phyloP scores from a whole-genome alignment of 2,888 invertebrate species.

The Lymantria dispar region DNA sequence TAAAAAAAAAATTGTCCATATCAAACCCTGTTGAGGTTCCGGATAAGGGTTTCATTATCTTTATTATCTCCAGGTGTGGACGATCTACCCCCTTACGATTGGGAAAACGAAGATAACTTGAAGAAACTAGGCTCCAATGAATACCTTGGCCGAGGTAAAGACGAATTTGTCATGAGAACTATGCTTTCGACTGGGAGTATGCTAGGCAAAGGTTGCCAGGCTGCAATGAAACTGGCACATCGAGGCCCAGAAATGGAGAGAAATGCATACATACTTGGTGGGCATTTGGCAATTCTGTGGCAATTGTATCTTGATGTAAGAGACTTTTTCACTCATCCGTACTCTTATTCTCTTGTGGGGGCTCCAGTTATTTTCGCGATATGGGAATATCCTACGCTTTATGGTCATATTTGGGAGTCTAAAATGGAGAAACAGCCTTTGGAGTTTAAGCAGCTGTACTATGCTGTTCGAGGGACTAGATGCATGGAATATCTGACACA shows the following conservation, averaged over 20 bases:
- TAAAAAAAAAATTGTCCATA: too few relatives aligned
- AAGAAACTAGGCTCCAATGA: constrained; percentile 62
- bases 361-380: constrained; percentile 63
- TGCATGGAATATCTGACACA: constrained; percentile 60
- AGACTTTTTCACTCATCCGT: constrained; percentile 69
- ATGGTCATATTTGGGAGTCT: constrained; percentile 57
- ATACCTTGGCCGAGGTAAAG: constrained; percentile 64
- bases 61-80: constrained; percentile 41
- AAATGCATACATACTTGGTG: constrained; percentile 65
- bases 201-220: constrained; percentile 71
- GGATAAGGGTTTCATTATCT: neutral
- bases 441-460: constrained; percentile 62
- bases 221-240: constrained; percentile 65
- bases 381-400: constrained; percentile 72
- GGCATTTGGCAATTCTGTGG: constrained; percentile 70
- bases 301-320: constrained; percentile 69
- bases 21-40: neutral
- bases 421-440: constrained; percentile 54
- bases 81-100: constrained; percentile 47
- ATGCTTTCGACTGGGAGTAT: constrained; percentile 69
- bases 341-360: constrained; percentile 66
- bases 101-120: constrained; percentile 69
- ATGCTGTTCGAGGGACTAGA: constrained; percentile 62
- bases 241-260: constrained; percentile 52
- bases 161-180: constrained; percentile 67